A percentile compares a stretch with the other conserved stretches of the same genome.
Evolutionary conservation across 2,888 invertebrate species (phyloP).

Genomic region (Lepidonotus clava): DNA sequence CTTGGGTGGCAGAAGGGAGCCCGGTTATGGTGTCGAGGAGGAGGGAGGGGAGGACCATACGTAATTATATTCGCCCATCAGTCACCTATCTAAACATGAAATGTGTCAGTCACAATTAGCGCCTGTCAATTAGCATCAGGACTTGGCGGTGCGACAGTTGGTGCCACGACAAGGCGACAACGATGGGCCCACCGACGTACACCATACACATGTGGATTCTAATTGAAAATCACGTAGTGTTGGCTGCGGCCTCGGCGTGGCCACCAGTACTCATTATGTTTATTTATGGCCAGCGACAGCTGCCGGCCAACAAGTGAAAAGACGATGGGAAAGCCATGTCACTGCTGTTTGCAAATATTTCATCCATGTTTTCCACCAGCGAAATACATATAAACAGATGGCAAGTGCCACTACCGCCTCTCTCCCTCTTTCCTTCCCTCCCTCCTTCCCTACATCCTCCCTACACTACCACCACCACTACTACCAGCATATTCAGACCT

Average conservation of each 20-base stretch:
- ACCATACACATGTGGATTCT: slow-evolving; percentile 34
- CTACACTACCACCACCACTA: not conserved
- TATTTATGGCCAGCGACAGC: slow-evolving; percentile 45
- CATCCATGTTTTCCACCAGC: slow-evolving; percentile 25
- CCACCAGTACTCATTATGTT: slow-evolving; percentile 9
- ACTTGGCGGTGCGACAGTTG: slow-evolving; percentile 29
- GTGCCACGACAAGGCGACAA: not conserved
- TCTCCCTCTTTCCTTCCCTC: not conserved
- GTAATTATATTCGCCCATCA: slow-evolving; percentile 19
- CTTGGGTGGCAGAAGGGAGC: not conserved
- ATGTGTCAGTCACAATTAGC: slow-evolving; percentile 44
- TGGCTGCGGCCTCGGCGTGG: not conserved
- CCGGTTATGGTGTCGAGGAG: not conserved
- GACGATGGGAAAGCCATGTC: not conserved
- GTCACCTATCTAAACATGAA: slow-evolving; percentile 40
- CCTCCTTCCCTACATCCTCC: not conserved
- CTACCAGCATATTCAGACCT: too few species aligned
- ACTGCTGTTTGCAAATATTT: slow-evolving; percentile 32
- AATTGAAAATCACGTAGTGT: slow-evolving; percentile 39
- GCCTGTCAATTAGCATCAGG: slow-evolving; percentile 15
- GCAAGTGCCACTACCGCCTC: not conserved
- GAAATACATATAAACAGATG: slow-evolving; percentile 48
- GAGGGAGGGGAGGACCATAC: not conserved
- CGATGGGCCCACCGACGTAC: not conserved
- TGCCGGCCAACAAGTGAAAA: slow-evolving; percentile 45